Conservation (phyloP, 2,113 vertebrate genomes). For the Ivindomyrus marchei region DNA sequence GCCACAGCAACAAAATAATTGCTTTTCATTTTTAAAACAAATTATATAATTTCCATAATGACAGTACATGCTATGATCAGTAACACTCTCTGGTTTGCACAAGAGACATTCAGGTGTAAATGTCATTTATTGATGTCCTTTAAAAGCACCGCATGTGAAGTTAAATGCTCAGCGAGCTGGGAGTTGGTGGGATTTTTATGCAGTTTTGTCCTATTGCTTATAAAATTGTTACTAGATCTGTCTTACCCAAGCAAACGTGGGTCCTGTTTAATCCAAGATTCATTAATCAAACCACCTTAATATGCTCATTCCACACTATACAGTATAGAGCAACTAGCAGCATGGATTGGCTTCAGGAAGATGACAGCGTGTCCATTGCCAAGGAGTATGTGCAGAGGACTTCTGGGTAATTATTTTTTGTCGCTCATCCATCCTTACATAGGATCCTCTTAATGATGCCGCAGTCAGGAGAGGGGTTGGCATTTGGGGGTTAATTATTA, state of each 20-base stretch:
- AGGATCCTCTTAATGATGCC: neutral
- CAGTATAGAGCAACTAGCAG: neutral
- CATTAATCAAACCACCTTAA: neutral
- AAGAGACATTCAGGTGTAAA: neutral
- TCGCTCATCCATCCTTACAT: neutral
- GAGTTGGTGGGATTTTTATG: neutral
- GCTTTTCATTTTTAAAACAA: neutral
- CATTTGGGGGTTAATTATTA: neutral
- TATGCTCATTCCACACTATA: neutral
- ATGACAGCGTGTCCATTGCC: neutral
- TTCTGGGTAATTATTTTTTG: neutral
- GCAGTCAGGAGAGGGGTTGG: neutral
- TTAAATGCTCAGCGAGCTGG: neutral
- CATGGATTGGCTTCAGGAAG: neutral
- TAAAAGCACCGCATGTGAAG: neutral
- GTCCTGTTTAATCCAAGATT: neutral
- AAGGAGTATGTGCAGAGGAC: neutral
- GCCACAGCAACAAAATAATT: neutral
- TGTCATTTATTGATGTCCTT: neutral
- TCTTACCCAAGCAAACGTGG: neutral
- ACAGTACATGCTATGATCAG: neutral
- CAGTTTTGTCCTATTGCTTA: neutral
- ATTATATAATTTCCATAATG: constrained; percentile 1
- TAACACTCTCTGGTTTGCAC: neutral
- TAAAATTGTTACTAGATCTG: neutral